Evolutionary conservation across 2,888 invertebrate genomes (phyloP).

Genomic region (Cephus pulcher): DNA sequence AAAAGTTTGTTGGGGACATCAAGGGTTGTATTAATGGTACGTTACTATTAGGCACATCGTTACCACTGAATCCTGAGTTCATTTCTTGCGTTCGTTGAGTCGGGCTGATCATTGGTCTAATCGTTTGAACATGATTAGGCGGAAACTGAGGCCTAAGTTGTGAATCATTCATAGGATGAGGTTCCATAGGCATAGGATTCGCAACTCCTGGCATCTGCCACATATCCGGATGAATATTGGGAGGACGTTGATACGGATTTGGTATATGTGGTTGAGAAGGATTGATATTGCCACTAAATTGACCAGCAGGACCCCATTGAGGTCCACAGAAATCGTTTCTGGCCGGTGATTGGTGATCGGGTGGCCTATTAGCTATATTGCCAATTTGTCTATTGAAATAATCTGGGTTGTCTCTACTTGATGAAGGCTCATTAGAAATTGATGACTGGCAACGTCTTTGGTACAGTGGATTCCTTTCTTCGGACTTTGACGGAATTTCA

Average conservation of each 20-base stretch:
- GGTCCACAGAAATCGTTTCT: neutral
- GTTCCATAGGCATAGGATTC: constrained; percentile 30
- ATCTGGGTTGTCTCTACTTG: constrained; percentile 17
- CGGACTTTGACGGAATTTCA: constrained; percentile 7
- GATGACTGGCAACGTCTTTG: constrained; percentile 13
- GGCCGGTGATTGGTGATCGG: neutral
- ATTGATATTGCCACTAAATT: constrained; percentile 13
- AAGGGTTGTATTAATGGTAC: constrained; percentile 27
- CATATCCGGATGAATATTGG: constrained; percentile 39
- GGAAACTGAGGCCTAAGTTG: constrained; percentile 27
- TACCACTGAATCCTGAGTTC: constrained; percentile 13
- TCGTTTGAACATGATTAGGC: constrained; percentile 28
- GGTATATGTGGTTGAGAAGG: neutral
- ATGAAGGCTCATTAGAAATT: neutral
- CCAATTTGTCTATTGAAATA: constrained; percentile 8
- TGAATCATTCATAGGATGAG: constrained; percentile 15
- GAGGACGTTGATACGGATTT: constrained; percentile 25
- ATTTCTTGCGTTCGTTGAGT: constrained; percentile 28
- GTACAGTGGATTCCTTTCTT: constrained; percentile 16
- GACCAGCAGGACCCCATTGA: neutral
- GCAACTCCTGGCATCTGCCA: constrained; percentile 35
- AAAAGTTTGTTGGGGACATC: constrained; percentile 31
- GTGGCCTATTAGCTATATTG: neutral
- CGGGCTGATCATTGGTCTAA: constrained; percentile 36
- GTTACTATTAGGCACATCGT: constrained; percentile 3